phyloP scores from a whole-genome alignment of 2,888 invertebrate species.

The Endomychus coccineus region DNA sequence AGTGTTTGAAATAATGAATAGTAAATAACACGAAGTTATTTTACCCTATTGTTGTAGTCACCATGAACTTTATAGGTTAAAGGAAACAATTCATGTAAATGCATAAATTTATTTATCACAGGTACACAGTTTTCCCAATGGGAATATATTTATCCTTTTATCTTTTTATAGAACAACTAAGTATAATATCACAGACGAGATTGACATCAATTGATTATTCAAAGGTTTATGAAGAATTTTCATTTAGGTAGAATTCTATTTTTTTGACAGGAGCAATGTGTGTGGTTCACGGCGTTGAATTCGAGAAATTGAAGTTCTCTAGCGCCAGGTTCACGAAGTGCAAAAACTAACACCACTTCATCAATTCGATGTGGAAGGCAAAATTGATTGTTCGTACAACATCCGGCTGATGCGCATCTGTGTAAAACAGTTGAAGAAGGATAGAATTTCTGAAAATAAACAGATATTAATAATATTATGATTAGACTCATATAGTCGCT shows the following conservation, averaged over 20 bases:
- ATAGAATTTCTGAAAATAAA: constrained; percentile 4
- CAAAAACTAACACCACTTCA: neutral
- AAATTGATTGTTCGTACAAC: constrained; percentile 1
- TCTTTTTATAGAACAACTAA: no score
- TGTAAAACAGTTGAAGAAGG: constrained; percentile 7
- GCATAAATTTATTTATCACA: no score
- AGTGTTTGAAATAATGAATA: no score
- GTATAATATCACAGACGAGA: no score
- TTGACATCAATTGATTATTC: neutral
- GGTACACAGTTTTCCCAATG: no score
- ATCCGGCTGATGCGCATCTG: constrained; percentile 10
- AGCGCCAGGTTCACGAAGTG: neutral
- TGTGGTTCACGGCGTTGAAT: constrained; percentile 7
- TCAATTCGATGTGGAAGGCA: neutral
- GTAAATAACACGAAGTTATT: no score
- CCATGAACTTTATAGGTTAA: no score
- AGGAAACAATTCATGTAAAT: no score
- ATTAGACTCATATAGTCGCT: no score
- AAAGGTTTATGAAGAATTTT: neutral
- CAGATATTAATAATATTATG: no score
- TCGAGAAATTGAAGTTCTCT: neutral
- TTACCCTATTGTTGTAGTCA: no score
- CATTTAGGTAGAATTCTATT: constrained; percentile 3
- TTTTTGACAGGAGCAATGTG: constrained; percentile 7
- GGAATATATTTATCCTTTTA: no score